Percentiles rank a stretch among this genome's conserved stretches.
Evolutionary conservation across 2,797 vertebrate genomes (phyloP).

Genomic region (Catostomus latipinnis): DNA sequence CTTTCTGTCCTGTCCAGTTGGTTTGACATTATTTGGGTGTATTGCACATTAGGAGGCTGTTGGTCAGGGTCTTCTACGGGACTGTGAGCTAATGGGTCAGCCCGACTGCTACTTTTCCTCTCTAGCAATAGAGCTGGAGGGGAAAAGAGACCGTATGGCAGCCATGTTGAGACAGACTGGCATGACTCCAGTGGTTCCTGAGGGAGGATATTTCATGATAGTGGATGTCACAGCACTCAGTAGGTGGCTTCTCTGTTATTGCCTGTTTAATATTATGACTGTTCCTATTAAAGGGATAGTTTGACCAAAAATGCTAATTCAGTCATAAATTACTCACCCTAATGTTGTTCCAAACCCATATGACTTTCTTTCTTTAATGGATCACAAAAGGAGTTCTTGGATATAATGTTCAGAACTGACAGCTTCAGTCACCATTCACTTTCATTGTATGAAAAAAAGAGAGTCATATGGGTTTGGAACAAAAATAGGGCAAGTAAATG

Average conservation of each 20-base stretch:
- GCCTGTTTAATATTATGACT: background rate
- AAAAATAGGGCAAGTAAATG: no score
- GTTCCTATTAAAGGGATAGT: background rate
- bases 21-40: background rate
- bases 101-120: conserved; percentile 92
- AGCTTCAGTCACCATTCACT: no score
- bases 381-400: no score
- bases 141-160: conserved; percentile 88
- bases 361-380: no score
- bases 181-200: conserved; percentile 88
- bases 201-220: conserved; percentile 96
- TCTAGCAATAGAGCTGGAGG: conserved; percentile 85
- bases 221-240: conserved; percentile 87
- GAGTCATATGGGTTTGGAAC: no score
- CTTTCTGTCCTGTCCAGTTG: background rate
- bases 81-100: conserved; percentile 85
- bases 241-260: conserved; percentile 65
- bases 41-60: conserved; percentile 85
- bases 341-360: no score
- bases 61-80: conserved; percentile 84
- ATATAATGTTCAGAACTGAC: no score
- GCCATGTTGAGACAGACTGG: conserved; percentile 82
- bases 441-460: no score
- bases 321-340: no score
- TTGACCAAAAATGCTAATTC: no score